Evolutionary conservation across 2,113 vertebrate species (phyloP).

Genomic region (Corapipo altera): DNA sequence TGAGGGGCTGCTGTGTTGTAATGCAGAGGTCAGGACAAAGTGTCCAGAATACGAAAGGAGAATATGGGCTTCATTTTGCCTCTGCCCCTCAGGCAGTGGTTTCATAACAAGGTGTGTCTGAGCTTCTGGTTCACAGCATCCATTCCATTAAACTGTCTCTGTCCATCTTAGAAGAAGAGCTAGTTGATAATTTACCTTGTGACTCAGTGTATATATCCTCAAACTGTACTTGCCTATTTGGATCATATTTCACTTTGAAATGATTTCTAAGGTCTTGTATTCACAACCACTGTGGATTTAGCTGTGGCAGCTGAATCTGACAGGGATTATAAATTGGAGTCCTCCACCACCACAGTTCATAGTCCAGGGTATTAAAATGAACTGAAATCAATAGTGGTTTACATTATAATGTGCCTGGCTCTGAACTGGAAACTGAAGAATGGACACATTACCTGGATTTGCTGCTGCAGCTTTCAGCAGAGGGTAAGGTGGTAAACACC

Average conservation of each 20-base stretch:
- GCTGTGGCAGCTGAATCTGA: slow-evolving; percentile 19
- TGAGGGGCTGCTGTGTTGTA: not conserved
- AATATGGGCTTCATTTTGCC: not conserved
- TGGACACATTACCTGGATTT: not conserved
- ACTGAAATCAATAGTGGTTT: slow-evolving; percentile 63
- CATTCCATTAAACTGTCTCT: not conserved
- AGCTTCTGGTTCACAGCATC: not conserved
- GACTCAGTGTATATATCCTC: not conserved
- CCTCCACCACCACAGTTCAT: slow-evolving; percentile 36
- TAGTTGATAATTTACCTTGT: not conserved
- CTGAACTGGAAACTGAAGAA: slow-evolving; percentile 14
- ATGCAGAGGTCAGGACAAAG: not conserved
- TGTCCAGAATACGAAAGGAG: not conserved
- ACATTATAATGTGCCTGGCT: slow-evolving; percentile 26
- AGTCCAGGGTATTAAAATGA: slow-evolving; percentile 46
- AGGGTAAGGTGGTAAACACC: not conserved
- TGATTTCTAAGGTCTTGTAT: not conserved
- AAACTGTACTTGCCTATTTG: not conserved
- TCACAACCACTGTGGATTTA: slow-evolving; percentile 8
- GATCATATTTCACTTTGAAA: slow-evolving; percentile 2
- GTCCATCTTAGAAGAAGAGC: not conserved
- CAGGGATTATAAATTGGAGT: slow-evolving; percentile 38
- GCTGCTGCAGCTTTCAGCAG: not conserved
- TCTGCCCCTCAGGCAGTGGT: not conserved
- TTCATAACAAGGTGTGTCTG: not conserved